These are phyloP conservation scores for Eucera pruinosa DNA, from an alignment of 2,888 invertebrate genomes.

Conservation along the genomic window DNA sequence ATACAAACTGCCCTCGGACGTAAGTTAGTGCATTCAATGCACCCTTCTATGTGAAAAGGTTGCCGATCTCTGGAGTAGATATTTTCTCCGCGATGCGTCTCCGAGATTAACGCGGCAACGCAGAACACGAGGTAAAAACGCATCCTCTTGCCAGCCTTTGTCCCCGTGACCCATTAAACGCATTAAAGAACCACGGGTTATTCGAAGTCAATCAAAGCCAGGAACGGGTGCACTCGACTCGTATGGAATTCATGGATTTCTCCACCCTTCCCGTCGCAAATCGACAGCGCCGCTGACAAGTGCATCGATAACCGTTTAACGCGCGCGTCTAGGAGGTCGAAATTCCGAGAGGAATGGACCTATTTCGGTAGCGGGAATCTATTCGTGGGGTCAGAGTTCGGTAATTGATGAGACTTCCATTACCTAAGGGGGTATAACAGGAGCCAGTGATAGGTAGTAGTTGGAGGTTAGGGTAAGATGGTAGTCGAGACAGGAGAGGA, in stretches of 20 bases:
- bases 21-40: no score
- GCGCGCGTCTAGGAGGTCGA: constrained; percentile 26
- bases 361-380: constrained; percentile 30
- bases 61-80: no score
- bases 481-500: constrained; percentile 40
- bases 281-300: constrained; percentile 19
- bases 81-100: no score
- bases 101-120: no score
- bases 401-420: constrained; percentile 71
- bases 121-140: no score
- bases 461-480: constrained; percentile 28
- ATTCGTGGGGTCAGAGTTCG: constrained; percentile 52
- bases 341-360: constrained; percentile 51
- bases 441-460: constrained; percentile 22
- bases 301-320: constrained; percentile 51
- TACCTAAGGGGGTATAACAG: constrained; percentile 19
- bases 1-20: no score
- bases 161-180: constrained; percentile 47
- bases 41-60: no score
- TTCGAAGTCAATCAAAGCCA: constrained; percentile 36
- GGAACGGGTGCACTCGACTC: constrained; percentile 20
- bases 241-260: constrained; percentile 32
- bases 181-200: constrained; percentile 40
- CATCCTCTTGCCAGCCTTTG: constrained; percentile 18
- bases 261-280: neutral